Evolutionary conservation across 2,888 invertebrate genomes (phyloP).

Genomic region (Homarus gammarus): DNA sequence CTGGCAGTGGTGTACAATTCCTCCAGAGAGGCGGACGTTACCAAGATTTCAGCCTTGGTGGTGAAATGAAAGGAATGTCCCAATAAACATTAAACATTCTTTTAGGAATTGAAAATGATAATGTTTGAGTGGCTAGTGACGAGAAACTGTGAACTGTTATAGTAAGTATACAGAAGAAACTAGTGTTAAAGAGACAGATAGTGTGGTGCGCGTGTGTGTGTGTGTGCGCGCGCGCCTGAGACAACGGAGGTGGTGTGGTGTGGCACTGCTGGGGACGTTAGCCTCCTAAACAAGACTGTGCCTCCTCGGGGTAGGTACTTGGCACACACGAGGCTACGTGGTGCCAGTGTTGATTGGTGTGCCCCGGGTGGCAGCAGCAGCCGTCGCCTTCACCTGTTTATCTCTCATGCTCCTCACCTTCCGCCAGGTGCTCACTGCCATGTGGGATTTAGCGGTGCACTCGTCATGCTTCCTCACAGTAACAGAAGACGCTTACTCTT

Average conservation of each 20-base stretch:
- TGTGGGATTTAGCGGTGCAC: not conserved
- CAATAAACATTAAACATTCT: too few species aligned
- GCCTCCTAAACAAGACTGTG: conserved; percentile 55
- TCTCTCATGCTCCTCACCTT: not conserved
- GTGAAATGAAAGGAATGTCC: too few species aligned
- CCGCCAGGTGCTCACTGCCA: not conserved
- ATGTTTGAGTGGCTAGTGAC: too few species aligned
- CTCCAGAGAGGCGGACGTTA: too few species aligned
- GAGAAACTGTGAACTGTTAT: not conserved
- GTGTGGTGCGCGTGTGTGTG: conserved; percentile 4
- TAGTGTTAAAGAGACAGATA: not conserved
- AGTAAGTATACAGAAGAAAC: not conserved
- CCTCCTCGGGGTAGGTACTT: conserved; percentile 45
- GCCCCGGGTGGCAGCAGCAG: too few species aligned
- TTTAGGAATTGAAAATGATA: too few species aligned
- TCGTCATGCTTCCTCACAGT: too few species aligned
- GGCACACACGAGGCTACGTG: conserved; percentile 17
- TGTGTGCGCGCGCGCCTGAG: too few species aligned
- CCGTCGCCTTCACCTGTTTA: not conserved
- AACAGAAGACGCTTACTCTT: too few species aligned
- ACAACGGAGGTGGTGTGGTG: conserved; percentile 3
- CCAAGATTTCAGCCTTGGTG: too few species aligned
- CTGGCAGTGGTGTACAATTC: too few species aligned
- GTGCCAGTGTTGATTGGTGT: conserved; percentile 17
- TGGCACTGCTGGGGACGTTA: conserved; percentile 53